These are phyloP conservation scores for Clarias magur DNA, from an alignment of 2,113 vertebrate genomes.

Conservation along the genomic window DNA sequence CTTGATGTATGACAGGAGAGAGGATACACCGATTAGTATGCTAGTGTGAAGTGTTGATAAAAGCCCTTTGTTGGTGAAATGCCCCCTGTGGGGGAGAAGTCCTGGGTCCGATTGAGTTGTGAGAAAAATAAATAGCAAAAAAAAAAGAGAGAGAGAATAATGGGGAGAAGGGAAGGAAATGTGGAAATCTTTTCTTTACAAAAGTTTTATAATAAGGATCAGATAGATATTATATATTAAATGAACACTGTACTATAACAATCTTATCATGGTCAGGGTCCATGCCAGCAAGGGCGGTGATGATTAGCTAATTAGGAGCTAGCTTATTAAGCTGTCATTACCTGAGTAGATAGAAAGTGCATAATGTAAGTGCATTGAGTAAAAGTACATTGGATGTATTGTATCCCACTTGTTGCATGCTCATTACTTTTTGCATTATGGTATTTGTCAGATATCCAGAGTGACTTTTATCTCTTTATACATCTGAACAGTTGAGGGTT, in stretches of 20 bases:
- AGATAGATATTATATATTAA: background rate
- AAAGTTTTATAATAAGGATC: background rate
- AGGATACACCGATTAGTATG: background rate
- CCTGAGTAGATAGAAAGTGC: background rate
- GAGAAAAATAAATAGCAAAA: no score
- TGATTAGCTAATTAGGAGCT: background rate
- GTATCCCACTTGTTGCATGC: background rate
- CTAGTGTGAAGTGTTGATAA: background rate
- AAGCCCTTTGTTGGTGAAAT: background rate
- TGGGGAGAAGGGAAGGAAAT: background rate
- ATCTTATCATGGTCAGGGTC: background rate
- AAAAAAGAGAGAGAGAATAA: background rate
- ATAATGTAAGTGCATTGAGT: background rate
- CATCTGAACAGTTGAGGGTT: no score
- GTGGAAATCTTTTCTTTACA: background rate
- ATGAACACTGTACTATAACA: background rate
- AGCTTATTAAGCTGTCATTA: background rate
- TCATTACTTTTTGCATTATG: no score
- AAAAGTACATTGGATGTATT: background rate
- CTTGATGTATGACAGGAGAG: background rate
- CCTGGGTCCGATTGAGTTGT: background rate
- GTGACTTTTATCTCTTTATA: no score
- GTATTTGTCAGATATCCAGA: no score
- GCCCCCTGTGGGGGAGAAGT: background rate
- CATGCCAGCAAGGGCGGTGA: background rate